Percentiles rank a stretch among this genome's conserved stretches.
Evolutionary conservation across 2,113 vertebrate species (phyloP).

Genomic region (Holacanthus passer): DNA sequence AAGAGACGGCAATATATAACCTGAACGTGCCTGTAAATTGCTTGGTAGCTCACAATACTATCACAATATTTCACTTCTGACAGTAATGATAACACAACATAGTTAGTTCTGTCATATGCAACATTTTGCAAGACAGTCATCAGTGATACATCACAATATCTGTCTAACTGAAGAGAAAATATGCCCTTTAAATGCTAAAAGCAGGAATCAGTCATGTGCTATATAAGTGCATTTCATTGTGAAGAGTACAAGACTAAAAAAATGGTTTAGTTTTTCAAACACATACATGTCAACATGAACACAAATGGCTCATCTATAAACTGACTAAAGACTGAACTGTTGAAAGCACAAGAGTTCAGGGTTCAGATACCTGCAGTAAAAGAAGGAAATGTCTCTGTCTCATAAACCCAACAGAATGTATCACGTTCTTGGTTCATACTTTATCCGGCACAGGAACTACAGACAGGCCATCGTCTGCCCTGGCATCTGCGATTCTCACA

Average conservation of each 20-base stretch:
- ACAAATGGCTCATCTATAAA: too few species aligned
- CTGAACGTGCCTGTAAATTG: neutral
- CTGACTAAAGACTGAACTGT: neutral
- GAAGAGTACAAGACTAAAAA: too few species aligned
- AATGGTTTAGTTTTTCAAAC: neutral
- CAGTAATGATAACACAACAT: neutral
- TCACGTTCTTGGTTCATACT: neutral
- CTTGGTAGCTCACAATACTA: too few species aligned
- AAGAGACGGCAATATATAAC: constrained; percentile 39
- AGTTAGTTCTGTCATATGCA: neutral
- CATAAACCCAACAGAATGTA: neutral
- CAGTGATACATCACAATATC: neutral
- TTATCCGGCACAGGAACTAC: neutral
- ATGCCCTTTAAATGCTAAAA: neutral
- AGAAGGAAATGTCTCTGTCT: neutral
- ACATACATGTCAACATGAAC: neutral
- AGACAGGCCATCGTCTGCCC: neutral
- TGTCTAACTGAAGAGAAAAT: neutral
- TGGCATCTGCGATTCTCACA: neutral
- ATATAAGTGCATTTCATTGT: neutral
- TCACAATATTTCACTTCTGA: too few species aligned
- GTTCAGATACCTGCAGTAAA: constrained; percentile 14
- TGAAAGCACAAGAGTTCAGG: constrained; percentile 23
- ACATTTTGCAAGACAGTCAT: neutral
- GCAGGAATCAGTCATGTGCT: neutral